Conservation (phyloP, 2,113 vertebrate species). For the Rhinoderma darwinii region DNA sequence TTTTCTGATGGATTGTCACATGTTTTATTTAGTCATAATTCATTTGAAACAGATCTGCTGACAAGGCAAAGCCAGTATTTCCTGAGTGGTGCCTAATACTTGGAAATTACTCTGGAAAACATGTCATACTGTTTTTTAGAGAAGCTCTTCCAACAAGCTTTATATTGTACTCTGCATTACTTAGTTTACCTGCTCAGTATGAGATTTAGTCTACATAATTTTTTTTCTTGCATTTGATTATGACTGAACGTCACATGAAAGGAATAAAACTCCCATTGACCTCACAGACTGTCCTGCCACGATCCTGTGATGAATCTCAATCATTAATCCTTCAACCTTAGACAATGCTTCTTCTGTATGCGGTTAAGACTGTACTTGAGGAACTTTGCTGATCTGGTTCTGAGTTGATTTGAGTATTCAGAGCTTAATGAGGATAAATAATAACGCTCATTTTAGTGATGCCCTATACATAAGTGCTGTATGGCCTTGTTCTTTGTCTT, state of each 20-base stretch:
- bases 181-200: not conserved
- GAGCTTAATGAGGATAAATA: not conserved
- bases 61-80: conserved; percentile 29
- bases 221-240: not conserved
- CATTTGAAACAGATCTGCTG: conserved; percentile 26
- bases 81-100: conserved; percentile 1
- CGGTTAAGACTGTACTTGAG: not conserved
- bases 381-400: conserved; percentile 1
- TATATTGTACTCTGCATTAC: conserved; percentile 5
- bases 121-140: not conserved
- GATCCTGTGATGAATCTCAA: conserved; percentile 10
- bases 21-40: conserved; percentile 22
- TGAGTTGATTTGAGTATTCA: not conserved
- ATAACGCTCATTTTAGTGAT: not conserved
- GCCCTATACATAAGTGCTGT: not conserved
- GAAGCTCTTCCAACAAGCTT: conserved; percentile 1
- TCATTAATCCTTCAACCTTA: not conserved
- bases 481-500: not conserved
- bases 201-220: not conserved
- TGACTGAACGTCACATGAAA: not conserved
- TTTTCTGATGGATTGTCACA: conserved; percentile 11
- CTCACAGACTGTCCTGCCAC: not conserved
- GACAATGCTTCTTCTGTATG: conserved; percentile 13
- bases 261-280: not conserved
- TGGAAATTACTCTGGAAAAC: not conserved